Evolutionary conservation across 2,888 invertebrate species (phyloP).

Genomic region (Carpatolechia fugitivella): DNA sequence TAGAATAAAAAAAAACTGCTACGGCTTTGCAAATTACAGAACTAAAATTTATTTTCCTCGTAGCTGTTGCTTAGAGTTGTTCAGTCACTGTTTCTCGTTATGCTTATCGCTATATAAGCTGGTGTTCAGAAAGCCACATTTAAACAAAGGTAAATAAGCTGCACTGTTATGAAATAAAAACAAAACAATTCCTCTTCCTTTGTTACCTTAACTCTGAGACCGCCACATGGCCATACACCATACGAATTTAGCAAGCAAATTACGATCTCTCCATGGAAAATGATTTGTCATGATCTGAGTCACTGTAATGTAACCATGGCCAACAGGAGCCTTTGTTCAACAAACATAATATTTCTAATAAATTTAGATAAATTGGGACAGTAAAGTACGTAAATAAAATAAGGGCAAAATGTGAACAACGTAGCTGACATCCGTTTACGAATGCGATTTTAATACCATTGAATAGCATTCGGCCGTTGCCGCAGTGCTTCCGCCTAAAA

Average conservation of each 20-base stretch:
- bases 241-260: constrained; percentile 12
- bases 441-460: constrained; percentile 7
- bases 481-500: constrained; percentile 2
- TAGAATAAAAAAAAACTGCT: no score
- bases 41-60: background rate
- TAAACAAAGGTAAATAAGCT: background rate
- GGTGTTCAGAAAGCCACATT: background rate
- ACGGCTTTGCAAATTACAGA: no score
- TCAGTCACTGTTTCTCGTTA: constrained; percentile 4
- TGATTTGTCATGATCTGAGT: constrained; percentile 17
- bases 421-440: constrained; percentile 5
- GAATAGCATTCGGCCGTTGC: constrained; percentile 1
- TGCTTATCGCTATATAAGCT: background rate
- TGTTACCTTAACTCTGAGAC: constrained; percentile 1
- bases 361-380: background rate
- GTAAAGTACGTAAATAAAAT: background rate
- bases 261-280: constrained; percentile 11
- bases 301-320: background rate
- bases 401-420: constrained; percentile 2
- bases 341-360: constrained; percentile 1
- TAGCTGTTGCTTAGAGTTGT: background rate
- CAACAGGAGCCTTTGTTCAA: constrained; percentile 3
- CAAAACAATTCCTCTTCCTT: background rate
- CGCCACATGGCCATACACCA: constrained; percentile 6
- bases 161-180: background rate